Evolutionary conservation across 2,113 vertebrate genomes (phyloP), one percentile per base, ranked within the genome.

Genomic region (Potamarius usumacintae): DNA sequence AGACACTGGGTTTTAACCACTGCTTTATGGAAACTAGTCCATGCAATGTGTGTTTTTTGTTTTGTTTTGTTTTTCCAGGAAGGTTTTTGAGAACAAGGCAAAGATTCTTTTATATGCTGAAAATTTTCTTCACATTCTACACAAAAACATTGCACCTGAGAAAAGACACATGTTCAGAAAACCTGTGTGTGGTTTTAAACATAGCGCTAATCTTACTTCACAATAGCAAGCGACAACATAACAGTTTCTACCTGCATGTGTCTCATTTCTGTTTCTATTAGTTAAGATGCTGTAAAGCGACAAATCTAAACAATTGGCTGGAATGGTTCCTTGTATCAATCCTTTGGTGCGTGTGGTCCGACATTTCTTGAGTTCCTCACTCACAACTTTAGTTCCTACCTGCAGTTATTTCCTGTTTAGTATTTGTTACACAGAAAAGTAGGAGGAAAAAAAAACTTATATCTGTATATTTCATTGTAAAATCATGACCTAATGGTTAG

Each of bases 111-210:
- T 30, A 55, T 42, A 63, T 89, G 86, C 88, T 91, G 90, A 87
- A 86, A 86, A 87, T 89, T 91, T 85, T 91, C 85, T 83, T 89
- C 88, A 89, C 74, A 84, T 91, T 85, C 65, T 69, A 91, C 90
- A 85, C 77, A 91, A 90, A 89, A 76, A 90, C 91, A 90, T 63
- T 82, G 65, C 88, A 94, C 93, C 94, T 93, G 92, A 94, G 93
- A 89, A 91, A 82, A 77, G 22, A 52, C n/a, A 85, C 7, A 4
- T 79, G n/a, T 25, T 77, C 90, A 92, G 88, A 89, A 89, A 1
- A n/a, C 22, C 18, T 17, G 4, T 65, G 27, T 30, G 65, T 69
- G 65, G 12, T 27, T 27, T 30, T 69, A 71, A 71, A 42, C 67
- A n/a, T 65, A 65, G 63, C 1, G 20, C 25, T 27, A 65, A 65